Evolutionary conservation across 2,888 invertebrate genomes (phyloP).

Genomic region (Panopea generosa): DNA sequence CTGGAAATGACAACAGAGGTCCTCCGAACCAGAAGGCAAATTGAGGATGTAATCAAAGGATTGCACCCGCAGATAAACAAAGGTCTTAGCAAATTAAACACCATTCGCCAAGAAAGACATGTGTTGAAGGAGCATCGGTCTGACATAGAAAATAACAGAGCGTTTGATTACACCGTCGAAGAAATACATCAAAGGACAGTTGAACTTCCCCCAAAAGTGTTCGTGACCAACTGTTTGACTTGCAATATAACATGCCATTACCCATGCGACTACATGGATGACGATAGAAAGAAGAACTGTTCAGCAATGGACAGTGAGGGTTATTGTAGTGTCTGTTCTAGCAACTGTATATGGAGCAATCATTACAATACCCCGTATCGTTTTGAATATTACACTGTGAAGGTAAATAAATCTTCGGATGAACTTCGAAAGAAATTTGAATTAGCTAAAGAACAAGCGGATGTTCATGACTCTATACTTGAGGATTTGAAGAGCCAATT

Average conservation of each 20-base stretch:
- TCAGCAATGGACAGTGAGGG: conserved; percentile 39
- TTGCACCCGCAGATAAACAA: conserved; percentile 35
- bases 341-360: too few relatives aligned
- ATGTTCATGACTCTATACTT: too few relatives aligned
- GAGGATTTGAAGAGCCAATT: too few relatives aligned
- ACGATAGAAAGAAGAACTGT: conserved; percentile 64
- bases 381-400: too few relatives aligned
- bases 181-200: conserved; percentile 35
- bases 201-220: conserved; percentile 30
- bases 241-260: conserved; percentile 55
- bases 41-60: conserved; percentile 54
- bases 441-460: too few relatives aligned
- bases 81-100: conserved; percentile 34
- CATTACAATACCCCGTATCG: too few relatives aligned
- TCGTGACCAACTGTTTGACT: conserved; percentile 54
- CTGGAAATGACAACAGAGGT: conserved; percentile 61
- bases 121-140: conserved; percentile 34
- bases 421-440: too few relatives aligned
- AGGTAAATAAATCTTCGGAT: too few relatives aligned
- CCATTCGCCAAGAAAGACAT: conserved; percentile 33
- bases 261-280: conserved; percentile 49
- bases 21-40: conserved; percentile 46
- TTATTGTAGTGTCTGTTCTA: conserved; percentile 35
- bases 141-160: conserved; percentile 43
- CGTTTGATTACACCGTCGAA: conserved; percentile 44